phyloP scores from a whole-genome alignment of 2,888 invertebrate genomes.

The Lasioglossum villosulum region DNA sequence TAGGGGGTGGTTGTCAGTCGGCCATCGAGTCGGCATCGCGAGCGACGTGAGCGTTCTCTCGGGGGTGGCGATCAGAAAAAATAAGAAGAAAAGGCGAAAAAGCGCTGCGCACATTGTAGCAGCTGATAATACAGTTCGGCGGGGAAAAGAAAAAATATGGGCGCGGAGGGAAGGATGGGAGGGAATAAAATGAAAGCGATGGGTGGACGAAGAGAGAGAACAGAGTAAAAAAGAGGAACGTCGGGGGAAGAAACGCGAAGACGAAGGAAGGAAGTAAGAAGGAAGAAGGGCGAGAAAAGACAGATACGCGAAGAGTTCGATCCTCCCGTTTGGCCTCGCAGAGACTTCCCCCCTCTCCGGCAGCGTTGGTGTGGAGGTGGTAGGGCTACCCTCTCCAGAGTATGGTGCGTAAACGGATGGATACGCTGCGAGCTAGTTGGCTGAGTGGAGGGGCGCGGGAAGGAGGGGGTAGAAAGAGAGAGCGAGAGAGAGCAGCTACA shows the following conservation, averaged over 20 bases:
- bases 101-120: slow-evolving; percentile 4
- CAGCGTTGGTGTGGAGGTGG: not conserved
- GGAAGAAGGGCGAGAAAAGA: slow-evolving; percentile 46
- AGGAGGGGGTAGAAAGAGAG: slow-evolving; percentile 9
- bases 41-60: too few relatives aligned
- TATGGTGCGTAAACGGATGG: slow-evolving; percentile 26
- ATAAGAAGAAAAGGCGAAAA: not conserved
- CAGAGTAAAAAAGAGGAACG: not conserved
- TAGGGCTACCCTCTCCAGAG: slow-evolving; percentile 21
- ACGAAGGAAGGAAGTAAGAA: slow-evolving; percentile 43
- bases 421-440: slow-evolving; percentile 15
- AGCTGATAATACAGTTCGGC: slow-evolving; percentile 20
- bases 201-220: not conserved
- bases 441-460: not conserved
- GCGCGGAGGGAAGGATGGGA: slow-evolving; percentile 2
- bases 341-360: slow-evolving; percentile 52
- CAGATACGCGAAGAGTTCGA: slow-evolving; percentile 59
- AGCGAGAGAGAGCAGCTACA: not conserved
- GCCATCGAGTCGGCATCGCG: slow-evolving; percentile 44
- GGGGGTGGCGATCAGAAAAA: not conserved
- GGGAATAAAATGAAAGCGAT: slow-evolving; percentile 13
- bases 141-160: not conserved
- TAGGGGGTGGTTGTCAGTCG: slow-evolving; percentile 50
- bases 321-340: slow-evolving; percentile 41
- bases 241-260: not conserved